phyloP scores from a whole-genome alignment of 1,140 invertebrate species.

The Sweltsa coloradensis region DNA sequence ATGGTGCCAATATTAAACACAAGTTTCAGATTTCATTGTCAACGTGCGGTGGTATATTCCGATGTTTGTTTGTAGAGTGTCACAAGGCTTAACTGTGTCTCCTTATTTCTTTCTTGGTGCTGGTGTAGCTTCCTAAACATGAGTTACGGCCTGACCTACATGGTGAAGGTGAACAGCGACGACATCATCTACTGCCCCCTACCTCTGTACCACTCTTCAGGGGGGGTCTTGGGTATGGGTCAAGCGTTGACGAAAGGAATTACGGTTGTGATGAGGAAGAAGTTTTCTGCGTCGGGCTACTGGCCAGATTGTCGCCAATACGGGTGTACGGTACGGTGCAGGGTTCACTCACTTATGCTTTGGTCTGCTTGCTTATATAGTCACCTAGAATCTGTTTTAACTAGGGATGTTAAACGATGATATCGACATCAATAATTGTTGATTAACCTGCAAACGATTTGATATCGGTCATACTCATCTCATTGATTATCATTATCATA shows the following conservation, averaged over 20 bases:
- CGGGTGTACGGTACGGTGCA: conserved; percentile 9
- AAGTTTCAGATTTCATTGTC: too few species aligned
- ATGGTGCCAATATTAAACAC: too few species aligned
- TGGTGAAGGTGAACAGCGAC: conserved; percentile 25
- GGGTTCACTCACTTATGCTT: too few species aligned
- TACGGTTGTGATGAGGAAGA: conserved; percentile 40
- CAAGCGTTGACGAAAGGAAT: conserved; percentile 39
- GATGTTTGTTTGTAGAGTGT: conserved; percentile 4
- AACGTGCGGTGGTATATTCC: too few species aligned
- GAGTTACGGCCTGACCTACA: not conserved
- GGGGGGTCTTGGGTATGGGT: conserved; percentile 40
- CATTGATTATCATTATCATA: too few species aligned
- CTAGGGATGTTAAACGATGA: too few species aligned
- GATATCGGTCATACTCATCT: too few species aligned
- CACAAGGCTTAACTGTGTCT: not conserved
- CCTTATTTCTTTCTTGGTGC: not conserved
- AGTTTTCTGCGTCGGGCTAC: conserved; percentile 53
- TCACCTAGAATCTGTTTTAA: too few species aligned
- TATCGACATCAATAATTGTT: too few species aligned
- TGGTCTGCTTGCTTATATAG: too few species aligned
- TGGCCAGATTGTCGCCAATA: conserved; percentile 30
- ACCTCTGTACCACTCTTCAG: conserved; percentile 54
- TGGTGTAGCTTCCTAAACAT: conserved; percentile 8
- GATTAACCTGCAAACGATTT: too few species aligned
- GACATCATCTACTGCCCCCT: conserved; percentile 49